Evolutionary conservation across 1,140 invertebrate species (phyloP), one percentile per base, ranked within the genome.

Genomic region (Aphidius gifuensis): DNA sequence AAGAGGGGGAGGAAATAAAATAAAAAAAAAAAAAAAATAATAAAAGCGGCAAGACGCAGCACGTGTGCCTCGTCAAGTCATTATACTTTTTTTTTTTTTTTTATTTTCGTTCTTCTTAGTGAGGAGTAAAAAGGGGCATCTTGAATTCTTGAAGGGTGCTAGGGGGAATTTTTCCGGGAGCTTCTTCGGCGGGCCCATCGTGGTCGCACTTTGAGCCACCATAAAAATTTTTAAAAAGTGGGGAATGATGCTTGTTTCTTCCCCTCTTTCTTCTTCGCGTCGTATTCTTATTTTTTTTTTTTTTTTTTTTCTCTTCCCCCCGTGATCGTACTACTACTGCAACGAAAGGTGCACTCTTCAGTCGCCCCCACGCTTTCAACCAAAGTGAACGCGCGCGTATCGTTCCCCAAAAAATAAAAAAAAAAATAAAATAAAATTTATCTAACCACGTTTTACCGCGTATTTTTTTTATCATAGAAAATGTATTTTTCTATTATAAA

Each of bases 321-420:
- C 23, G 23, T 23, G 3, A 23, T 23, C 23, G 23, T 23, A 32
- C 23, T 32, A 32, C 23, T 32, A 32, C 23, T 32, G 23, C 23
- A 32, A 32, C 23, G 23, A 32, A 32, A 32, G 23, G 23, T 32
- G 48, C 21, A 8, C n/a, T 16, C 21, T 48, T 72, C 69, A 75
- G 73, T 74, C 54, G 66, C 69, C 61, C 68, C 69, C 68, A 71
- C 69, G 66, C 72, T 54, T 62, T 65, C 58, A 32, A 67, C 23
- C 54, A 5, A 44, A 53, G 56, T 54, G 54, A 60, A 42, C 42
- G 9, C 1, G 16, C 42, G 9, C 1, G 16, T 45, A 11, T 45
- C 39, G 23, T 47, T 61, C 53, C 42, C 9, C 43, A 39, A 44
- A 43, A 44, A 21, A 39, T 6, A 9, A 32, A 3, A 40, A n/a